Evolutionary conservation across 2,888 invertebrate genomes (phyloP).

Genomic region (Scaptomyza caliginosa): DNA sequence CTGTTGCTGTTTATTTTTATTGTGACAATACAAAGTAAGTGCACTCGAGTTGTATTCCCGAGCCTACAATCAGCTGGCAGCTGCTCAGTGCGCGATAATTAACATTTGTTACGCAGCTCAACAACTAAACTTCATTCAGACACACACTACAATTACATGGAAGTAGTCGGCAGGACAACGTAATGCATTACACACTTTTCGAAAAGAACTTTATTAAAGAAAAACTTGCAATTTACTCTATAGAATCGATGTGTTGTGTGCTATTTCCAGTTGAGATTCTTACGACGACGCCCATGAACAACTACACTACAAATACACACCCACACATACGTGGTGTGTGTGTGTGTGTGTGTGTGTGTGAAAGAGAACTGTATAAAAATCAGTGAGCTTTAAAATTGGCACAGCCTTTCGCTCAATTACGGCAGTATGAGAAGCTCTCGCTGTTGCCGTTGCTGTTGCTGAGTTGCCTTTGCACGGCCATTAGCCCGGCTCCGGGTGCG

Average conservation of each 20-base stretch:
- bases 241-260: too few relatives aligned
- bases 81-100: constrained; percentile 56
- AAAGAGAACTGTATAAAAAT: constrained; percentile 63
- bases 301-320: neutral
- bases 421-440: constrained; percentile 74
- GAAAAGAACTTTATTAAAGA: too few relatives aligned
- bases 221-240: too few relatives aligned
- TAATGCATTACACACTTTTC: too few relatives aligned
- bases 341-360: constrained; percentile 14
- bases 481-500: constrained; percentile 41
- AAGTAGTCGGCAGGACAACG: neutral
- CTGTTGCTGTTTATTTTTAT: constrained; percentile 65
- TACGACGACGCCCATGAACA: neutral
- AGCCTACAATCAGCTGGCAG: constrained; percentile 60
- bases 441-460: constrained; percentile 29
- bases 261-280: neutral
- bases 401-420: constrained; percentile 66
- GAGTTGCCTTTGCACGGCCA: constrained; percentile 56
- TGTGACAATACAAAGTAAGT: constrained; percentile 75
- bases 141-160: constrained; percentile 4
- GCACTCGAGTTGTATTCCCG: constrained; percentile 63
- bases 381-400: constrained; percentile 78
- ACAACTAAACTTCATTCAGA: constrained; percentile 18
- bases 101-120: constrained; percentile 64
- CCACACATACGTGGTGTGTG: too few relatives aligned